phyloP scores from a whole-genome alignment of 2,113 vertebrate species.

The Seriola aureovittata region DNA sequence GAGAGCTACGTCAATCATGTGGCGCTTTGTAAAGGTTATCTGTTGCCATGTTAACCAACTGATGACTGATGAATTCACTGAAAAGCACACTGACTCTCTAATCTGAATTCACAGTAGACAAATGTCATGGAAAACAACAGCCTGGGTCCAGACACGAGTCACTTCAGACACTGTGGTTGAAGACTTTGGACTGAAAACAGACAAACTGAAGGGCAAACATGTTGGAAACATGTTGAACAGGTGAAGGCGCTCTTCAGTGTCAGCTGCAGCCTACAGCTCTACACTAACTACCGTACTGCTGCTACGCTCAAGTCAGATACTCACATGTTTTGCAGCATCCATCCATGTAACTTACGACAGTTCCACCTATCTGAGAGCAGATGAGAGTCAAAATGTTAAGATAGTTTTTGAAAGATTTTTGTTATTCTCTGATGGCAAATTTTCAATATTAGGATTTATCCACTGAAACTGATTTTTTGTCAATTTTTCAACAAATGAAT shows the following conservation, averaged over 20 bases:
- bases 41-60: neutral
- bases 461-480: too few relatives aligned
- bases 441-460: too few relatives aligned
- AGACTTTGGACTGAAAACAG: constrained; percentile 40
- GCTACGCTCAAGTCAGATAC: constrained; percentile 76
- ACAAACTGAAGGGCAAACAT: constrained; percentile 72
- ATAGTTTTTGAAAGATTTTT: too few relatives aligned
- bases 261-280: constrained; percentile 71
- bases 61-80: constrained; percentile 49
- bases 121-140: constrained; percentile 28
- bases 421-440: too few relatives aligned
- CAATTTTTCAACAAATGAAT: neutral
- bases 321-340: constrained; percentile 98
- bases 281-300: constrained; percentile 67
- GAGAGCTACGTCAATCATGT: neutral
- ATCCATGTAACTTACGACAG: constrained; percentile 93
- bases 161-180: constrained; percentile 20
- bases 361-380: constrained; percentile 90
- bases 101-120: constrained; percentile 62
- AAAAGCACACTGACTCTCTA: constrained; percentile 69
- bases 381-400: constrained; percentile 24
- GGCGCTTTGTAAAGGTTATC: neutral
- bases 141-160: constrained; percentile 25
- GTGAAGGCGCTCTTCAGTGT: constrained; percentile 64
- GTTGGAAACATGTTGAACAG: constrained; percentile 66